Base-by-base conservation (phyloP, 2,113 vertebrate genomes). In the Eudorcas thomsonii region DNA sequence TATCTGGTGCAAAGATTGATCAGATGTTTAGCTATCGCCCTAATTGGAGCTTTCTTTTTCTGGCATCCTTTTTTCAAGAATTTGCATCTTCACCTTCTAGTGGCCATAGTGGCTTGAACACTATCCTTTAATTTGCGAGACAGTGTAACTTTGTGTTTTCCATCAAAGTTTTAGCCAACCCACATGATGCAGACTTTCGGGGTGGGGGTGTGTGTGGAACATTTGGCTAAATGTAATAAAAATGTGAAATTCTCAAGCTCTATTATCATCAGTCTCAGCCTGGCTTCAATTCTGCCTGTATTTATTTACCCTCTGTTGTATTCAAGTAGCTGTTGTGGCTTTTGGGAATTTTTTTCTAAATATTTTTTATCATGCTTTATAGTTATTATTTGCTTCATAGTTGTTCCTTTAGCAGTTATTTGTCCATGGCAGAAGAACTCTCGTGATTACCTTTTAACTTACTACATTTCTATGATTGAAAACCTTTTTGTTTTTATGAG, bases 51-150 rank as follows among this genome's bases (percentile, higher is more conserved):
- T 83, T 45, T 19, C 3, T 1, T 91, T 57, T 59, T 71, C 54
- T 80, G n/a, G 26, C 10, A 54, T 87, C 11, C 3, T 94, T 10
- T 87, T 93, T 62, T 60, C n/a, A 92, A 54, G 48, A 43, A 67
- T 87, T 80, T 90, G 28, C 15, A 57, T 67, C 45, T 80, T 96
- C 12, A 81, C 33, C 57, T 83, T 86, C n/a, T 52, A 94, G 50
- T 89, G 28, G 23, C n/a, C 43, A 2, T 86, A 13, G 10, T n/a
- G 25, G 2, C 5, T 80, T 15, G 23, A 28, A 39, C 28, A 52
- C 10, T 74, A 14, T 55, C 11, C 13, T 88, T 28, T 39, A 50
- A 23, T 59, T 50, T 93, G 19, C 0, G 4, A 59, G 43, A 7
- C 36, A 62, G 6, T 10, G 45, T 50, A 67, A 81, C 30, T 16